A percentile compares a stretch with the other conserved stretches of the same genome.
Evolutionary conservation across 1,140 invertebrate species (phyloP).

Genomic region (Leptinotarsa texana): DNA sequence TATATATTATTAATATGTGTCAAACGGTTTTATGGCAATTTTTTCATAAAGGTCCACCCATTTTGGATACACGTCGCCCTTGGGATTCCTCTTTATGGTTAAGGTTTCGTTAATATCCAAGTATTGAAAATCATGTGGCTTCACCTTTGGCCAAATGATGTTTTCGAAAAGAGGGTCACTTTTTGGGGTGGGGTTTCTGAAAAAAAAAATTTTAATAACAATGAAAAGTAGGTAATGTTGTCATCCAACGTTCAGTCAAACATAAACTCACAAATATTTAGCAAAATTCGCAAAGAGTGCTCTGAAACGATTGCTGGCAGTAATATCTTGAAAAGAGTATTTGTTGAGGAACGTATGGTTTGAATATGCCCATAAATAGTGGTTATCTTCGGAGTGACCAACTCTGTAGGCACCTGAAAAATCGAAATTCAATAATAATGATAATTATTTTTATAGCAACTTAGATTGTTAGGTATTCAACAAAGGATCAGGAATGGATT

Average conservation of each 20-base stretch:
- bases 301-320: background rate
- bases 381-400: constrained; percentile 13
- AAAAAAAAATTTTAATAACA: background rate
- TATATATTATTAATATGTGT: constrained; percentile 1
- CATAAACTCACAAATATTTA: constrained; percentile 17
- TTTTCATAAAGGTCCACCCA: constrained; percentile 23
- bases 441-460: too few species aligned
- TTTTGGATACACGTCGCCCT: background rate
- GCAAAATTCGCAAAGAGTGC: constrained; percentile 17
- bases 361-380: constrained; percentile 10
- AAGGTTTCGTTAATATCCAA: constrained; percentile 24
- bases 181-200: constrained; percentile 27
- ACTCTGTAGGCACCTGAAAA: constrained; percentile 23
- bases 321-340: background rate
- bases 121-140: constrained; percentile 18
- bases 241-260: background rate
- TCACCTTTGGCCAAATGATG: constrained; percentile 23
- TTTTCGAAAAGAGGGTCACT: constrained; percentile 16
- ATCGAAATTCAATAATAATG: background rate
- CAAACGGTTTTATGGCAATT: constrained; percentile 13
- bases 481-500: too few species aligned
- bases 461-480: too few species aligned
- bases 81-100: constrained; percentile 17
- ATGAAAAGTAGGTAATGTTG: background rate
- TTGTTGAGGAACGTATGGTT: background rate